These are phyloP conservation scores for Hirudo medicinalis DNA, from an alignment of 1,140 invertebrate species.

Conservation along the genomic window DNA sequence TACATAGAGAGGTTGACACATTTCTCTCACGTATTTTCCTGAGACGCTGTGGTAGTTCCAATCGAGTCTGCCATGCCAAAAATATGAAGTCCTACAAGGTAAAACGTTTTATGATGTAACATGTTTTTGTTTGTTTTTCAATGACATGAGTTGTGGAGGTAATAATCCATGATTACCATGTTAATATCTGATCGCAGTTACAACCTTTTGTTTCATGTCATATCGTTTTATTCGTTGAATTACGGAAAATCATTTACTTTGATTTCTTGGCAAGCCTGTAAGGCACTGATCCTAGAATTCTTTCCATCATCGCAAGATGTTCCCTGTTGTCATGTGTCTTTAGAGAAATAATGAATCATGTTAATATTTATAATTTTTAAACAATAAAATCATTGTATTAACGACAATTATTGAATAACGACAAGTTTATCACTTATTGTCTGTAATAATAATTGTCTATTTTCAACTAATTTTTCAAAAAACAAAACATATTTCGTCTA, in stretches of 20 bases:
- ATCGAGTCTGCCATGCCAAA: slow-evolving; percentile 38
- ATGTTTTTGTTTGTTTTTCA: too few species aligned
- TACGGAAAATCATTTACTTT: slow-evolving; percentile 39
- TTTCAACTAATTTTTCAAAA: too few species aligned
- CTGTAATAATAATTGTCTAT: too few species aligned
- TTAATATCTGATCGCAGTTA: not conserved
- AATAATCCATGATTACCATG: not conserved
- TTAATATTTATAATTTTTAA: too few species aligned
- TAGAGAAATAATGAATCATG: slow-evolving; percentile 6
- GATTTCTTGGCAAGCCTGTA: slow-evolving; percentile 90
- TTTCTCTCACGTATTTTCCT: slow-evolving; percentile 49
- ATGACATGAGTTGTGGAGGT: too few species aligned
- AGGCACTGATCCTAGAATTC: slow-evolving; percentile 87
- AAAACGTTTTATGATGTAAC: too few species aligned
- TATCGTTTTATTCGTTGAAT: not conserved
- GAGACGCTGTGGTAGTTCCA: slow-evolving; percentile 37
- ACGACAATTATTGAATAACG: too few species aligned
- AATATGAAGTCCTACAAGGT: slow-evolving; percentile 30
- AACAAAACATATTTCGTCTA: too few species aligned
- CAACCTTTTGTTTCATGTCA: too few species aligned
- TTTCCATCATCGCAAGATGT: slow-evolving; percentile 99
- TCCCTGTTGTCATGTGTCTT: slow-evolving; percentile 98
- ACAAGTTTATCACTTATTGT: too few species aligned
- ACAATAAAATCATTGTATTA: too few species aligned
- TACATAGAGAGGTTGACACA: slow-evolving; percentile 63